These are phyloP conservation scores for Aphodius granarius DNA, from an alignment of 2,888 invertebrate genomes.

Conservation along the genomic window DNA sequence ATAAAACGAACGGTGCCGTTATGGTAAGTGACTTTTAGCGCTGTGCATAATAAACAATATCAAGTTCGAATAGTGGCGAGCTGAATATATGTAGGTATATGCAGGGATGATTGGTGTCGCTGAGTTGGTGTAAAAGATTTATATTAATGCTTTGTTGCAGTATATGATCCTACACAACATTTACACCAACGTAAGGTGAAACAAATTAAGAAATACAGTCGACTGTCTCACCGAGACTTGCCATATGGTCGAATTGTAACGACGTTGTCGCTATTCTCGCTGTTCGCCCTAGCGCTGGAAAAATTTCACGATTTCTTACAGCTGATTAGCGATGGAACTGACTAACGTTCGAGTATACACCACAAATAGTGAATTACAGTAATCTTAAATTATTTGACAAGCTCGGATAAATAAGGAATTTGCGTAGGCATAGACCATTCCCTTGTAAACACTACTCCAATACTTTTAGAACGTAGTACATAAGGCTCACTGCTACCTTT, in stretches of 20 bases:
- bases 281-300: background rate
- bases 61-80: background rate
- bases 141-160: constrained; percentile 36
- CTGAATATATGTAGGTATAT: background rate
- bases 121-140: constrained; percentile 35
- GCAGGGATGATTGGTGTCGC: constrained; percentile 33
- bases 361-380: constrained; percentile 35
- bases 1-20: background rate
- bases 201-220: constrained; percentile 35
- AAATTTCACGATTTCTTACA: background rate
- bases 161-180: constrained; percentile 33
- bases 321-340: constrained; percentile 10
- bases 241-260: constrained; percentile 32
- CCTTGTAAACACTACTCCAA: constrained; percentile 16
- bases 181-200: constrained; percentile 34
- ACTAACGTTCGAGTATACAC: constrained; percentile 1
- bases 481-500: background rate
- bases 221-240: constrained; percentile 30
- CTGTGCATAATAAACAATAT: background rate
- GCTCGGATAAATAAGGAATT: constrained; percentile 35
- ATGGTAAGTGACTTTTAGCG: background rate
- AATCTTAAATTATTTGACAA: constrained; percentile 37
- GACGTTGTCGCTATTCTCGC: background rate
- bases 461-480: constrained; percentile 9
- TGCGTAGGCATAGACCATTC: constrained; percentile 28